A percentile compares a stretch with the other conserved stretches of the same genome.
These are phyloP conservation scores for Laspeyria flexula DNA, from an alignment of 2,888 invertebrate species.

Conservation along the genomic window DNA sequence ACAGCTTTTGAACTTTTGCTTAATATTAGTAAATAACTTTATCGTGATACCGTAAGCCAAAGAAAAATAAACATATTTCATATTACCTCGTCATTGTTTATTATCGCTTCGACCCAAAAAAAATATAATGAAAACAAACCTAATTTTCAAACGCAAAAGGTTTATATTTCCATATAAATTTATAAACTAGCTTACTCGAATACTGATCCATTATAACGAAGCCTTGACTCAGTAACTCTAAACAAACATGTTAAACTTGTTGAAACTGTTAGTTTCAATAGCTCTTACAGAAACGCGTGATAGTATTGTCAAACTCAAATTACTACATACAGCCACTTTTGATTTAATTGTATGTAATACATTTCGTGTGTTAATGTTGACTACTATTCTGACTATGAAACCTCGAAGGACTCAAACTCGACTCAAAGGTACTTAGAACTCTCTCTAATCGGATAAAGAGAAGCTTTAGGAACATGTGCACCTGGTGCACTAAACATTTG, in stretches of 20 bases:
- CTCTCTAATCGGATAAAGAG: slow-evolving; percentile 17
- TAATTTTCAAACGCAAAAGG: background rate
- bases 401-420: slow-evolving; percentile 8
- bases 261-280: background rate
- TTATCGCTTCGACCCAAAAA: too few relatives aligned
- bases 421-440: slow-evolving; percentile 23
- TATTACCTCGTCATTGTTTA: background rate
- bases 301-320: background rate
- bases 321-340: background rate
- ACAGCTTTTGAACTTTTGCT: background rate
- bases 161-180: background rate
- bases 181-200: background rate
- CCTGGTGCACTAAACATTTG: too few relatives aligned
- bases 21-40: background rate
- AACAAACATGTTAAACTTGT: background rate
- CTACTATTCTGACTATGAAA: background rate
- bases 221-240: background rate
- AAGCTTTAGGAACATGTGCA: too few relatives aligned
- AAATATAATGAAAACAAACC: too few relatives aligned
- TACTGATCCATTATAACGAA: background rate
- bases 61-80: background rate
- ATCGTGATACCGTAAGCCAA: background rate
- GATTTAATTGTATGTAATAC: background rate
- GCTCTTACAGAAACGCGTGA: background rate
- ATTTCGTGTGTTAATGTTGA: slow-evolving; percentile 1